Evolutionary conservation across 2,888 invertebrate species (phyloP), one percentile per base, ranked within the genome.

Genomic region (Noctua pronuba): DNA sequence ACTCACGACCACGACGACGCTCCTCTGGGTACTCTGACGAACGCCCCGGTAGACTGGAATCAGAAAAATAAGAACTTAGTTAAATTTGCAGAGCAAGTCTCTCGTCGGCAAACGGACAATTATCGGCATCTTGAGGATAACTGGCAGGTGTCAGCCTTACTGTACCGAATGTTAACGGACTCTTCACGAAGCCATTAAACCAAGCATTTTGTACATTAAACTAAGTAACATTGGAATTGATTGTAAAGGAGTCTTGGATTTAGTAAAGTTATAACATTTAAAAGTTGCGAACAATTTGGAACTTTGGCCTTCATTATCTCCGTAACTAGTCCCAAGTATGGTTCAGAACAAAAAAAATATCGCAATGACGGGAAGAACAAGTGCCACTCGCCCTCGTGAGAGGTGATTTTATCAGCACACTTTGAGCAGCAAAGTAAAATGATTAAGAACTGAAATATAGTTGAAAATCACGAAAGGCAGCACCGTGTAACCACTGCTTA

Each of bases 1-100:
- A 96, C 65, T 96, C 96, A 0, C 96, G 93, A 0, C 96, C 95
- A 0, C 96, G 93, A 28, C 96, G 90, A 1, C 96, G 88, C 28
- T 96, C 96, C 5, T 96, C 96, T 0, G 93, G 92, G 66, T 96
- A 96, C 73, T 96, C 96, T 0, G 93, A 89, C 0, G 95, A 92
- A 0, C 98, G 97, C 60, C 97, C 98, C 8, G 98, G 98, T 80
- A 98, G 95, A 93, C 98, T 98, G 91, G 21, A 83, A 84, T 2
- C 8, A 64, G 16, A 68, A 71, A 21, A 28, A 16, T 7, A 0
- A 16, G 5, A 28, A 28, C 41, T 64, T 16, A 24, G 2, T 0
- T n/a, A 24, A 41, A 24, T 21, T 16, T 28, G n/a, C 11, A n/a
- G 18, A 41, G n/a, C 0, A n/a, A 0, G n/a, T 16, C 16, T 65